Conservation (phyloP, 2,888 invertebrate genomes). For the Cheilosia scutellata region DNA sequence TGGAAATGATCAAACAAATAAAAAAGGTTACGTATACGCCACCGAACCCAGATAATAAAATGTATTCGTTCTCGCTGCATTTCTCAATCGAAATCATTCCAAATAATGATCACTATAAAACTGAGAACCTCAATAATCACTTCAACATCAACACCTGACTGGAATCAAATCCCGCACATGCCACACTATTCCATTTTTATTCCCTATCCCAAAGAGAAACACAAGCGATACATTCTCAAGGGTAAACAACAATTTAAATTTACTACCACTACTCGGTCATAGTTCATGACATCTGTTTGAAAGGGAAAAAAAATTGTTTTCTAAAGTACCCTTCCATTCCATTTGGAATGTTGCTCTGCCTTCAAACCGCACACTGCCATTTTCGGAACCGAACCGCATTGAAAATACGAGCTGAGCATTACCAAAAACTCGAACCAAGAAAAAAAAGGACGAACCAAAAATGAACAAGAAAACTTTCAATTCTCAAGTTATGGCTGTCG, state of each 20-base stretch:
- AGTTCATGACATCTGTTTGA: conserved; percentile 72
- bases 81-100: conserved; percentile 34
- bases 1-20: neutral
- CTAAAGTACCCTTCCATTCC: conserved; percentile 61
- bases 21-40: conserved; percentile 28
- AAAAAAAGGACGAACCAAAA: neutral
- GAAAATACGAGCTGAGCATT: conserved; percentile 45
- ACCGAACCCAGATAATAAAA: neutral
- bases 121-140: conserved; percentile 60
- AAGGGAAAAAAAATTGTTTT: conserved; percentile 62
- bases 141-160: conserved; percentile 71
- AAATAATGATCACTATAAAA: conserved; percentile 46
- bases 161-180: conserved; percentile 52
- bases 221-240: conserved; percentile 48
- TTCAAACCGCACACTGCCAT: conserved; percentile 61
- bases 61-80: conserved; percentile 7
- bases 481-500: conserved; percentile 75
- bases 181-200: conserved; percentile 26
- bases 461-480: conserved; percentile 54
- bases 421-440: conserved; percentile 26
- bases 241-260: conserved; percentile 75
- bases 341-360: conserved; percentile 25
- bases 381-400: conserved; percentile 50
- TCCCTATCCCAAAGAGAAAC: conserved; percentile 2
- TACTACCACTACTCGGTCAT: conserved; percentile 73